phyloP scores from a whole-genome alignment of 1,140 invertebrate species.

The Drosophila auraria region DNA sequence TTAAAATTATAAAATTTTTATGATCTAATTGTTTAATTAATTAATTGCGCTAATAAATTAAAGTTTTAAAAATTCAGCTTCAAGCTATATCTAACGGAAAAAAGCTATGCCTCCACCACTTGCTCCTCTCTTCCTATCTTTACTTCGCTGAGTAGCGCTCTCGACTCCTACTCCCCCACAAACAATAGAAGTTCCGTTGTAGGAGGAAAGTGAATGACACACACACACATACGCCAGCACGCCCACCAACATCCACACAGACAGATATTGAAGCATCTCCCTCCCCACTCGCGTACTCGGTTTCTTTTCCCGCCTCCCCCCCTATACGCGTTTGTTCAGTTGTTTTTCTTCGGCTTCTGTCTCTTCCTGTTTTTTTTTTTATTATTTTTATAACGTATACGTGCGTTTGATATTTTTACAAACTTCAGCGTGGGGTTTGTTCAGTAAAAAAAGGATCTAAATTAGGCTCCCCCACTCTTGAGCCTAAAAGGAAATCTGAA shows the following conservation, averaged over 20 bases:
- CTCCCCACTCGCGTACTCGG: neutral
- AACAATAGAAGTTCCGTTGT: constrained; percentile 74
- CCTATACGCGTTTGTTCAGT: constrained; percentile 49
- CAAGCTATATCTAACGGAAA: neutral
- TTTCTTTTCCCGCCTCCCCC: constrained; percentile 32
- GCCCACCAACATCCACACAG: constrained; percentile 15
- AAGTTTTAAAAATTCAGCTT: neutral
- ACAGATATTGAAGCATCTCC: constrained; percentile 51
- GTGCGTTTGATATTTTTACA: constrained; percentile 46
- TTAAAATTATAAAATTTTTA: too few species aligned
- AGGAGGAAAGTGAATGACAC: constrained; percentile 43
- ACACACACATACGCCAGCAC: constrained; percentile 15
- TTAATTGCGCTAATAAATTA: neutral
- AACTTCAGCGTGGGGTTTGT: constrained; percentile 22
- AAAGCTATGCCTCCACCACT: neutral
- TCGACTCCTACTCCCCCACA: constrained; percentile 37
- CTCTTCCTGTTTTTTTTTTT: constrained; percentile 63
- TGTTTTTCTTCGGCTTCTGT: constrained; percentile 66
- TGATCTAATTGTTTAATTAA: neutral
- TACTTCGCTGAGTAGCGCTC: constrained; percentile 17
- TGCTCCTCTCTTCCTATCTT: constrained; percentile 7
- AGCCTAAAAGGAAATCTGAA: neutral
- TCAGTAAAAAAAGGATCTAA: constrained; percentile 22
- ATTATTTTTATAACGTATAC: constrained; percentile 57
- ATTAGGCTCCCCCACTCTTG: constrained; percentile 4